Evolutionary conservation across 1,140 invertebrate species (phyloP), one percentile per base, ranked within the genome.

Genomic region (Lordiphosa clarofinis): DNA sequence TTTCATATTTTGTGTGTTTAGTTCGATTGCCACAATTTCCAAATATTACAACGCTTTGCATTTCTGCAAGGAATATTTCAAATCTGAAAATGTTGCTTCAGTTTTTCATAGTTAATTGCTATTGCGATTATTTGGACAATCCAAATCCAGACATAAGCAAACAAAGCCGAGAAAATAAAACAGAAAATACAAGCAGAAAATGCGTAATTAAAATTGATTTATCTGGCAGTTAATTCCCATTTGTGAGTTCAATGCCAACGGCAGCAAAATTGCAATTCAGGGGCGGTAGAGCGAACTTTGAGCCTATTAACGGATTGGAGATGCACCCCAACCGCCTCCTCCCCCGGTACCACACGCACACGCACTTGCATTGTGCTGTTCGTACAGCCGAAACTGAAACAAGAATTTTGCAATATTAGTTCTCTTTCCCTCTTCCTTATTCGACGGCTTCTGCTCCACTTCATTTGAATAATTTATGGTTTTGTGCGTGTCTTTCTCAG

Each of bases 131-230:
- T 24, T 24, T 24, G 4, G 21, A 24, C 21, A 24, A 24, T 24
- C 21, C 4, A 24, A 24, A 0, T 28, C 24, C 24, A 28, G 24
- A 28, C 24, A 28, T 28, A 28, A 28, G 5, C 24, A 28, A 28
- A 28, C 24, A 28, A 28, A 28, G 24, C 24, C 24, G 24, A 28
- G 24, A 28, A 28, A 28, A 28, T 28, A 28, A 28, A 28, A 28
- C 24, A 28, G 0, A 28, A 28, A 28, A 28, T 7, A 5, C 2
- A 5, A n/a, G 9, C 28, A 35, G 11, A 4, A 36, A 49, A 53
- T 40, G 38, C 35, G 66, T 66, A 70, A 76, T 78, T 73, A 56
- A 73, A 66, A 55, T 65, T 65, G 49, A 79, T 79, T 73, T 61
- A 79, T 79, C 24, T 28, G 24, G 6, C 24, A 7, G 24, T 28